Conservation (phyloP, 2,113 vertebrate genomes). For the Columba janthina region DNA sequence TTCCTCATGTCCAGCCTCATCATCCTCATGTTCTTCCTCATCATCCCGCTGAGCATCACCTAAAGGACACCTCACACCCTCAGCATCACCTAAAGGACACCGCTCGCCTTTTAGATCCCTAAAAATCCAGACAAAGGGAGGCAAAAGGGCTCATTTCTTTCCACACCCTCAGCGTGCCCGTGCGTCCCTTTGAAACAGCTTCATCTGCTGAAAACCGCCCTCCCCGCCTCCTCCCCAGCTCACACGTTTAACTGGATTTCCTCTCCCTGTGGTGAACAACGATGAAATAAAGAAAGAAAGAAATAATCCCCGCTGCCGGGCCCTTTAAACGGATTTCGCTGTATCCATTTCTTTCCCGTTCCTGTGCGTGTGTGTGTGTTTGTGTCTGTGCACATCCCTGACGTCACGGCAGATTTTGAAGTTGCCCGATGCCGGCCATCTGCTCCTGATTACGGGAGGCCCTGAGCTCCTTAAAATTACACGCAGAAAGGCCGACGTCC, state of each 20-base stretch:
- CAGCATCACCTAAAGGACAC: background rate
- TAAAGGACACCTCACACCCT: background rate
- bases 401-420: slow-evolving; percentile 69
- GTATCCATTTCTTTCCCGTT: background rate
- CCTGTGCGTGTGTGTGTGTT: background rate
- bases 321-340: slow-evolving; percentile 38
- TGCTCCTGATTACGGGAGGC: slow-evolving; percentile 70
- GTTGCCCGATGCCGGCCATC: slow-evolving; percentile 67
- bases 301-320: background rate
- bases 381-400: slow-evolving; percentile 32
- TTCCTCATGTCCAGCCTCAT: too few species aligned
- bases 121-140: background rate
- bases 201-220: background rate
- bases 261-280: background rate
- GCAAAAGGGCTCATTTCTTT: background rate
- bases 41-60: too few species aligned
- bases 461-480: slow-evolving; percentile 67
- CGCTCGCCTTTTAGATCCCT: background rate
- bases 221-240: background rate
- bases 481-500: background rate
- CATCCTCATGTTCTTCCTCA: too few species aligned
- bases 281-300: background rate
- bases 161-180: fast-evolving
- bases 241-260: slow-evolving; percentile 14
- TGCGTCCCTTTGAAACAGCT: background rate